Percentiles rank a stretch among this genome's conserved stretches.
Evolutionary conservation across 2,113 vertebrate genomes (phyloP).

Genomic region (Etia nguti): DNA sequence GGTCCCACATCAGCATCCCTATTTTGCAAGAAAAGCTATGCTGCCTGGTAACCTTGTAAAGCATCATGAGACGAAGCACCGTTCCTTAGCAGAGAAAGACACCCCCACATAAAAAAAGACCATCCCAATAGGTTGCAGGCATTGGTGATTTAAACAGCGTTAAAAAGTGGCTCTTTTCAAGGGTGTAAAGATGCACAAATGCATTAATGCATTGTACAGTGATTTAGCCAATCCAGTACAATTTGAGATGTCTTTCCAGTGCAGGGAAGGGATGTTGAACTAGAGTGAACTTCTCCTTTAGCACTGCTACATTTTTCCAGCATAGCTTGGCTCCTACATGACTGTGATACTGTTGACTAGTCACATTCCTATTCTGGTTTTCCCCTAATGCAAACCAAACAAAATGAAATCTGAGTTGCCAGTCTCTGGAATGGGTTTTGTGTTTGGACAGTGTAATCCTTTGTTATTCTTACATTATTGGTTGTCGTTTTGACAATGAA

Average conservation of each 20-base stretch:
- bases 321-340: neutral
- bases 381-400: neutral
- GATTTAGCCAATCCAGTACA: accelerated
- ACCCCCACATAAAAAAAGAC: neutral
- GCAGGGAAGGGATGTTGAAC: neutral
- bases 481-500: neutral
- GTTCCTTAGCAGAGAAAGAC: neutral
- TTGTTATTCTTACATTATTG: neutral
- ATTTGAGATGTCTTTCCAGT: neutral
- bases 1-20: neutral
- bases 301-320: neutral
- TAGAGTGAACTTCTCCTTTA: neutral
- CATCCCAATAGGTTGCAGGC: neutral
- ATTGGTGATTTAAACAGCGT: neutral
- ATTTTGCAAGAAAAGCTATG: neutral
- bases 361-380: neutral
- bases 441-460: neutral
- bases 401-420: neutral
- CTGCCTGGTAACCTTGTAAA: neutral
- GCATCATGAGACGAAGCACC: neutral
- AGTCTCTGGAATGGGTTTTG: neutral
- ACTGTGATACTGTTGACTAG: neutral
- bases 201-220: neutral
- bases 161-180: neutral
- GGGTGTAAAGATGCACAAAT: neutral